phyloP scores from a whole-genome alignment of 1,140 invertebrate genomes.

The Asbolus verrucosus region DNA sequence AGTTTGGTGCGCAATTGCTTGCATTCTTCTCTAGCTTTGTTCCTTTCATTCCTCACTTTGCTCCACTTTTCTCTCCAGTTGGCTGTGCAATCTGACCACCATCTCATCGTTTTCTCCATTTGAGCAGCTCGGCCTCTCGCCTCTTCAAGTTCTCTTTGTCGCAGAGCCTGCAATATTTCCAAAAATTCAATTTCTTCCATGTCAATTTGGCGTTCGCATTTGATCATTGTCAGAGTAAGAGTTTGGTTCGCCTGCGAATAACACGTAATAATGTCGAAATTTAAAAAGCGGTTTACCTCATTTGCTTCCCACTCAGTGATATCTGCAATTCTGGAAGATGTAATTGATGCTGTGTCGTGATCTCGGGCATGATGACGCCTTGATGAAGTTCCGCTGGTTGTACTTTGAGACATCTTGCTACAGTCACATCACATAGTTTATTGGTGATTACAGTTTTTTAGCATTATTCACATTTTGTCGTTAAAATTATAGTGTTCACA shows the following conservation, averaged over 20 bases:
- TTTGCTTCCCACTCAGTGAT: slow-evolving; percentile 77
- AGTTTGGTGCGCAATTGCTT: slow-evolving; percentile 84
- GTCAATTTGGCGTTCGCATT: neutral
- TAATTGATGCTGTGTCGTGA: slow-evolving; percentile 67
- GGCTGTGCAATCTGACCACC: slow-evolving; percentile 95
- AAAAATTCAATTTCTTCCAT: slow-evolving; percentile 13
- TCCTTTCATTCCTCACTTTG: slow-evolving; percentile 88
- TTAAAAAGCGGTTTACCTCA: slow-evolving; percentile 66
- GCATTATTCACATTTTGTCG: neutral
- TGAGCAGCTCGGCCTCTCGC: slow-evolving; percentile 90
- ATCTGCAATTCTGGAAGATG: slow-evolving; percentile 70
- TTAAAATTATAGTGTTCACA: neutral
- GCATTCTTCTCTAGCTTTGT: slow-evolving; percentile 88
- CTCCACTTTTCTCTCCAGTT: slow-evolving; percentile 97
- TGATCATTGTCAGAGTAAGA: neutral
- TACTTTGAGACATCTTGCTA: slow-evolving; percentile 69
- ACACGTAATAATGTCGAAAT: neutral
- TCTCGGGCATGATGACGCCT: slow-evolving; percentile 67
- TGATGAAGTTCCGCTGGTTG: slow-evolving; percentile 69
- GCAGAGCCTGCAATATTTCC: slow-evolving; percentile 68
- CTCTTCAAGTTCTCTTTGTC: slow-evolving; percentile 89
- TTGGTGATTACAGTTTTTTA: neutral
- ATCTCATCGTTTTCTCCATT: slow-evolving; percentile 99
- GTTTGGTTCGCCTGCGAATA: neutral
- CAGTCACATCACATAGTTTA: slow-evolving; percentile 11